Conservation (phyloP, 2,797 vertebrate genomes). For the Enoplosus armatus region DNA sequence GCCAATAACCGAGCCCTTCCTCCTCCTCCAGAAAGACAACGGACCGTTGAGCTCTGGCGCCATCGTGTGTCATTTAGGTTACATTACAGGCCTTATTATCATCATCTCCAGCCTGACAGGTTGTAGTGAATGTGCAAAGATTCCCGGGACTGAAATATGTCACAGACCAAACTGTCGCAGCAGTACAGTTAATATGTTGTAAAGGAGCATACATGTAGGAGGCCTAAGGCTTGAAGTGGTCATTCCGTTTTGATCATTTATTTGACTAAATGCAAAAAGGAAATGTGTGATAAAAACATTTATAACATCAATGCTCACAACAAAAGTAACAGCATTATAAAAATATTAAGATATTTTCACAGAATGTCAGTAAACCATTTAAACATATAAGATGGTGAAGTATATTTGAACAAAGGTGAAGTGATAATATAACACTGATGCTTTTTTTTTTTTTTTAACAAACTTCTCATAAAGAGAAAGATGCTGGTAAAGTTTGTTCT, state of each 20-base stretch:
- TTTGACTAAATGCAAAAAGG: not conserved
- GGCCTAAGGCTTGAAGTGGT: not conserved
- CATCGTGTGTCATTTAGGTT: conserved; percentile 16
- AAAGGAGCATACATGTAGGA: not conserved
- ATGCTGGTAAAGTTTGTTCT: not conserved
- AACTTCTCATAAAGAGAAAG: too few relatives aligned
- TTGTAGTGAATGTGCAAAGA: not conserved
- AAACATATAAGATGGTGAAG: not conserved
- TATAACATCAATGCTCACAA: not conserved
- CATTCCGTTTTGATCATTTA: not conserved
- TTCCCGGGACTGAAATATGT: not conserved
- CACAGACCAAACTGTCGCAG: not conserved
- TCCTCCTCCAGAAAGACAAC: too few relatives aligned
- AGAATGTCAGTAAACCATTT: conserved; percentile 15
- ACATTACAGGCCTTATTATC: not conserved
- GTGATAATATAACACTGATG: conserved; percentile 24
- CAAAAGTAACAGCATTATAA: not conserved
- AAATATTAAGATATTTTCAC: conserved; percentile 10
- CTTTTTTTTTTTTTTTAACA: not conserved
- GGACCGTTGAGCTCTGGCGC: conserved; percentile 15
- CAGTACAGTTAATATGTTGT: not conserved
- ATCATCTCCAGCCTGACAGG: not conserved
- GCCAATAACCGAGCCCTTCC: not conserved
- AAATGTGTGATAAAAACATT: not conserved
- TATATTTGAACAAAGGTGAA: not conserved